Evolutionary conservation across 2,888 invertebrate species (phyloP), one percentile per base, ranked within the genome.

Genomic region (Orchestes rusci): DNA sequence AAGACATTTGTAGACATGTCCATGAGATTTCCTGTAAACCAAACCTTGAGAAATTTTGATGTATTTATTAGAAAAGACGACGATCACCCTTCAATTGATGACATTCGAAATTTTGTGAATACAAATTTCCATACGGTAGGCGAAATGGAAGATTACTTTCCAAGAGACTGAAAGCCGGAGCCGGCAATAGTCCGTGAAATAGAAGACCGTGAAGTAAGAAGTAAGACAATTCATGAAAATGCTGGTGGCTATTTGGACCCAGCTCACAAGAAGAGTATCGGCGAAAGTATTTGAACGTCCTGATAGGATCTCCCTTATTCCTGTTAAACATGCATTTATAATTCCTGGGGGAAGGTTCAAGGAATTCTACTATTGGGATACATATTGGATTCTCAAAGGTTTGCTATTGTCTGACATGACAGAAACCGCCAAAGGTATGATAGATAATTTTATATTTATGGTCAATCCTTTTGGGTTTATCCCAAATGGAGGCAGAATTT

Each of bases 281-380:
- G 66, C 72, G 2, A 70, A 71, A 27, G 80, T 81, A 1, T 62
- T 68, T 2, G 63, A 73, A 12, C 71, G 76, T 53, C 62, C 63
- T 1, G 63, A 66, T 17, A 57, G 57, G 12, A 72, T 71, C 58
- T 66, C 66, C 2, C 45, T 67, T 13, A 64, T 66, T 39, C 65
- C 57, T 31, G 63, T 62, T 71, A 76, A 33, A 69, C 78, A 35
- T 67, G 71, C 43, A 75, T 82, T 82, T 50, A 76, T 83, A 23
- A 79, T 76, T 53, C 86, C 76, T n/a, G 79, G 86, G 53, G 76
- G 90, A 51, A 59, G 90, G 64, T 76, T 91, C 70, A 44, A 45
- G 57, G 84, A 84, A 60, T 72, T 81, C 47, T 90, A 89, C 63
- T 90, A 90, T 62, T 90, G 90, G 90, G 90, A 91, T 59, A 80